These are phyloP conservation scores for Procavia capensis DNA, from an alignment of 2,113 vertebrate genomes.

Conservation along the genomic window DNA sequence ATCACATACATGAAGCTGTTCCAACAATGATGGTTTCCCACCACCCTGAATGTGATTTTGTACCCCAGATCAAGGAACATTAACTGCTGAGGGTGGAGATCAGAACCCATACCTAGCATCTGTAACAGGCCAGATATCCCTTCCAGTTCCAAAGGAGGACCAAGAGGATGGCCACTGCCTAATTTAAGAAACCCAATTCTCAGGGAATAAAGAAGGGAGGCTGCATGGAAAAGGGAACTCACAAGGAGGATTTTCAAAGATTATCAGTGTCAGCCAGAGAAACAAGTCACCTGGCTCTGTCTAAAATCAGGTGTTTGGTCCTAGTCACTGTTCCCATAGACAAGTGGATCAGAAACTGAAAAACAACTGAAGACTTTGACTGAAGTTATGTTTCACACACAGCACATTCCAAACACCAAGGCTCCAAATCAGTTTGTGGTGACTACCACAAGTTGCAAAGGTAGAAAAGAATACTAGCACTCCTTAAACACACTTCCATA, in stretches of 20 bases:
- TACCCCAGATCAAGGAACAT: not conserved
- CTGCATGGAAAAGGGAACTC: rapidly evolving
- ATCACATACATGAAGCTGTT: not conserved
- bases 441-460: not conserved
- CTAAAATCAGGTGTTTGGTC: not conserved
- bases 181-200: not conserved
- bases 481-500: not conserved
- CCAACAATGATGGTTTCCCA: not conserved
- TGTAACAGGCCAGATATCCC: not conserved
- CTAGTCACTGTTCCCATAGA: not conserved
- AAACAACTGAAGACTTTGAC: not conserved
- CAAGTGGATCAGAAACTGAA: not conserved
- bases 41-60: not conserved
- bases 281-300: not conserved
- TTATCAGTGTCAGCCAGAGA: not conserved
- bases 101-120: not conserved
- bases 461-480: not conserved
- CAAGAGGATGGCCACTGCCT: not conserved
- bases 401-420: not conserved
- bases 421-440: not conserved
- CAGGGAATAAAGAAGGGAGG: not conserved
- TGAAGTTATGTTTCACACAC: not conserved
- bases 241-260: not conserved
- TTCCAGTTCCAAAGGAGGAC: not conserved
- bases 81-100: not conserved